Conservation (phyloP, 2,888 invertebrate genomes). For the Amblyjoppa fuscipennis region DNA sequence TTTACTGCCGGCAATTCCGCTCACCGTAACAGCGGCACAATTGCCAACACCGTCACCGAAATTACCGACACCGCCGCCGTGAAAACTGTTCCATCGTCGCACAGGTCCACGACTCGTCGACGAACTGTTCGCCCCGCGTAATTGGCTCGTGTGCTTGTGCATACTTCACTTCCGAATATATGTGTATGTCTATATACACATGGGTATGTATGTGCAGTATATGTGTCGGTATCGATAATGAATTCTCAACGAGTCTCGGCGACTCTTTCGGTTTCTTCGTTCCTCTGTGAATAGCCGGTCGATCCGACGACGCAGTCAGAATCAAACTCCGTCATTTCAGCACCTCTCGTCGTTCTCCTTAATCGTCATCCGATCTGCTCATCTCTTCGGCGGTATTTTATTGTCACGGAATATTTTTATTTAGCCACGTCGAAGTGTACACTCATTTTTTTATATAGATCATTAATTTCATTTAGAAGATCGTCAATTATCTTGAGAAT, state of each 20-base stretch:
- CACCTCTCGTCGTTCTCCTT: background rate
- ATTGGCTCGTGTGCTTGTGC: conserved; percentile 84
- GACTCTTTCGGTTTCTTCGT: conserved; percentile 36
- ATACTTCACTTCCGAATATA: conserved; percentile 71
- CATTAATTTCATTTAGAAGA: background rate
- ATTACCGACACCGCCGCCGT: conserved; percentile 79
- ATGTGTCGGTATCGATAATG: background rate
- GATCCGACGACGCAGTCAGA: conserved; percentile 30
- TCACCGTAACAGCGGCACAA: conserved; percentile 71
- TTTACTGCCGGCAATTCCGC: conserved; percentile 70
- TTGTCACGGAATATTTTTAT: background rate
- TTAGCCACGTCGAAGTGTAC: background rate
- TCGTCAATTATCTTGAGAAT: conserved; percentile 3
- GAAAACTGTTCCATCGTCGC: conserved; percentile 86
- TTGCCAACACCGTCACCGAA: conserved; percentile 70
- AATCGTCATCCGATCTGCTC: conserved; percentile 29
- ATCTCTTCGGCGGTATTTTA: conserved; percentile 7
- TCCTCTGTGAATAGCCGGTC: conserved; percentile 42
- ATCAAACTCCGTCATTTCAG: conserved; percentile 42
- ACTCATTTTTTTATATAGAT: background rate
- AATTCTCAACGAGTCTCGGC: conserved; percentile 21
- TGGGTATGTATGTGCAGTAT: background rate
- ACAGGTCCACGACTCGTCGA: conserved; percentile 82
- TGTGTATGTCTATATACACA: background rate
- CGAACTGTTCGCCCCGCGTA: conserved; percentile 74